Evolutionary conservation across 1,140 invertebrate genomes (phyloP).

Genomic region (Elysia chlorotica): DNA sequence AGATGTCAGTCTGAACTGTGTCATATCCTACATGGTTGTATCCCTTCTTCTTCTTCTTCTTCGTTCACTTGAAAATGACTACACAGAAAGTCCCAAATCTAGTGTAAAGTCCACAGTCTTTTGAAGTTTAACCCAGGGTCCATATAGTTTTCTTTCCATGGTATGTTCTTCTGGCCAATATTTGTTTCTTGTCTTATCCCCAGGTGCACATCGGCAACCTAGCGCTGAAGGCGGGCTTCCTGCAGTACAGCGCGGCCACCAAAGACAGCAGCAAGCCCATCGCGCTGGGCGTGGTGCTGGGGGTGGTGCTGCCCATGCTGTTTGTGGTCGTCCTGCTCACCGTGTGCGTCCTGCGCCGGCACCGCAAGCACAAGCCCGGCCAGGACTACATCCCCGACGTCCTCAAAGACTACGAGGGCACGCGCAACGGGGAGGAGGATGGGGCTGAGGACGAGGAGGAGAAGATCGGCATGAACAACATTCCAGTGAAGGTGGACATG

Average conservation of each 20-base stretch:
- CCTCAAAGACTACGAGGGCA: conserved; percentile 48
- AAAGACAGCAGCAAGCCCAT: conserved; percentile 46
- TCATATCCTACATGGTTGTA: no score
- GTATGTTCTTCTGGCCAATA: no score
- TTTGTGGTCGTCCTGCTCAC: conserved; percentile 51
- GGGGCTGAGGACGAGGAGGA: no score
- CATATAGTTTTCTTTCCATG: no score
- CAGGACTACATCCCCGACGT: conserved; percentile 53
- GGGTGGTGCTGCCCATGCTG: conserved; percentile 53
- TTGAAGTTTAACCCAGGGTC: no score
- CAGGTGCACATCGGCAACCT: conserved; percentile 50
- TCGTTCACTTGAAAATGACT: no score
- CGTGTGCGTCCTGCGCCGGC: conserved; percentile 50
- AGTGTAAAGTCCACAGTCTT: no score
- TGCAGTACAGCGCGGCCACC: conserved; percentile 42
- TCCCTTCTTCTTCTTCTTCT: no score
- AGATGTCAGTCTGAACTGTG: no score
- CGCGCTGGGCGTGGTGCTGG: conserved; percentile 50
- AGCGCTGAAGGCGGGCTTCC: conserved; percentile 38
- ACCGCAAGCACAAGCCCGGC: conserved; percentile 48
- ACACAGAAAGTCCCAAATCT: no score
- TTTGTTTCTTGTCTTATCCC: no score
- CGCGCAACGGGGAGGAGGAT: conserved; percentile 49
- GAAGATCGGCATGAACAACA: conserved; percentile 39
- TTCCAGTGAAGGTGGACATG: conserved; percentile 51